Conservation (phyloP, 2,888 invertebrate species). For the Paralinhomoeus sp. region DNA sequence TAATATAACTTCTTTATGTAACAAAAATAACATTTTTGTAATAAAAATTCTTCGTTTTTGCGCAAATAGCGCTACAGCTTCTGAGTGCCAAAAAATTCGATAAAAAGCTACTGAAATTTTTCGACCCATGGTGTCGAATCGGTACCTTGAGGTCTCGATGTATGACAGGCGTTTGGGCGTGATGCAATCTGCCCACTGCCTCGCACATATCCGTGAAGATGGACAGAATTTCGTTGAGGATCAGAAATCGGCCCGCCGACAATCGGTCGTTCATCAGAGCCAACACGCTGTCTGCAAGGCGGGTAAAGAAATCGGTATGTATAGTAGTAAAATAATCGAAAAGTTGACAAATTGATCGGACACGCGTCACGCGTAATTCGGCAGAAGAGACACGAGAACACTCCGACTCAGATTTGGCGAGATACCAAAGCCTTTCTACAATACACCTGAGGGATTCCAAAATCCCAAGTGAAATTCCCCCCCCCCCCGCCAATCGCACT, state of each 20-base stretch:
- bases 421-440: too few species aligned
- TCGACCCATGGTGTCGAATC: neutral
- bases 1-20: too few species aligned
- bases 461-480: too few species aligned
- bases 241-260: conserved; percentile 22
- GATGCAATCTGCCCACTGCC: conserved; percentile 66
- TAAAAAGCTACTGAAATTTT: too few species aligned
- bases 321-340: neutral
- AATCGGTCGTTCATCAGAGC: conserved; percentile 56
- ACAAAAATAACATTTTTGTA: neutral
- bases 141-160: conserved; percentile 66
- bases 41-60: too few species aligned
- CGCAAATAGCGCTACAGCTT: too few species aligned
- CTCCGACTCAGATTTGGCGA: too few species aligned
- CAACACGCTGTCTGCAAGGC: conserved; percentile 42
- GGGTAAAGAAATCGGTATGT: neutral
- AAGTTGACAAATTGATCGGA: conserved; percentile 1
- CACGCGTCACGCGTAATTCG: too few species aligned
- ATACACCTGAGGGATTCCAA: too few species aligned
- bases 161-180: conserved; percentile 72
- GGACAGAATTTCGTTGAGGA: conserved; percentile 42
- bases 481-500: too few species aligned
- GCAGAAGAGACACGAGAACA: too few species aligned
- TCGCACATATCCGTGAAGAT: conserved; percentile 78
- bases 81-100: too few species aligned